Percentiles rank a stretch among this genome's conserved stretches.
Conservation (phyloP, 2,113 vertebrate genomes). For the Myrmecobius fasciatus region DNA sequence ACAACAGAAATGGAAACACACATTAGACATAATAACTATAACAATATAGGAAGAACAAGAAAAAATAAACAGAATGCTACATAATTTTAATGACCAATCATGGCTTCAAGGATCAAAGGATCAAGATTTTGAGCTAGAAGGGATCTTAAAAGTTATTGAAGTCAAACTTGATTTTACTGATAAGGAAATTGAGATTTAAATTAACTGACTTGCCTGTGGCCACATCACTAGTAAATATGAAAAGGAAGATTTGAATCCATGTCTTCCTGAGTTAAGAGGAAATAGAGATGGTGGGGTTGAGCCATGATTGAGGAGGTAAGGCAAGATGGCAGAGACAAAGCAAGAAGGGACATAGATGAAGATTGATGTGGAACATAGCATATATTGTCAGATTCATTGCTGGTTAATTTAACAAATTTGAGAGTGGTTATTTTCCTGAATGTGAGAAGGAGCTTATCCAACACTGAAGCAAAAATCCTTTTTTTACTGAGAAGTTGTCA, state of each 20-base stretch:
- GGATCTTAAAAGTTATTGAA: not conserved
- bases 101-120: not conserved
- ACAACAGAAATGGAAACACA: not conserved
- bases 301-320: too few species aligned
- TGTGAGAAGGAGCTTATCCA: not conserved
- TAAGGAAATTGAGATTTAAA: not conserved
- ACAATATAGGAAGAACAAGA: not conserved
- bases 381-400: not conserved
- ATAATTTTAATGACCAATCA: not conserved
- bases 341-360: too few species aligned
- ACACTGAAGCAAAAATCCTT: not conserved
- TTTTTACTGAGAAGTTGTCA: not conserved
- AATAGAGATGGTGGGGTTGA: not conserved
- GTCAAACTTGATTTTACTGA: not conserved
- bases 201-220: not conserved
- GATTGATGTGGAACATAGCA: not conserved
- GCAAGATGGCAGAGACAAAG: too few species aligned
- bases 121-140: not conserved
- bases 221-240: not conserved
- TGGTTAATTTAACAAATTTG: not conserved
- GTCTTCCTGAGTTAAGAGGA: not conserved
- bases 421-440: not conserved
- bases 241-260: not conserved
- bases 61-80: not conserved
- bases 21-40: not conserved